Conservation (phyloP, 2,888 invertebrate genomes). For the Ormyrus rosae region DNA sequence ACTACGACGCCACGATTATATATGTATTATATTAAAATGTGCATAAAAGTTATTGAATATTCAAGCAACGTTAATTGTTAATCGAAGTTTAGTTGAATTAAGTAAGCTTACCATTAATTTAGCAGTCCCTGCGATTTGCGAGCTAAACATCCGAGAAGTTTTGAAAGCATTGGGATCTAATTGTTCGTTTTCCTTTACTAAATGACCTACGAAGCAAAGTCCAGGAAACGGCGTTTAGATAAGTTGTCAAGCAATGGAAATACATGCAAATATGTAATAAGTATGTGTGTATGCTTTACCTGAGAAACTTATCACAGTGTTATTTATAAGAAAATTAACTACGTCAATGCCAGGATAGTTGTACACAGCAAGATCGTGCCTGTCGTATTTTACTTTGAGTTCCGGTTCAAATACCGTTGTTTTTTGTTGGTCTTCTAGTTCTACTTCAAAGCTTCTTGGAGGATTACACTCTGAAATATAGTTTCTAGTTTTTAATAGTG, state of each 20-base stretch:
- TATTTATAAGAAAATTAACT: slow-evolving; percentile 58
- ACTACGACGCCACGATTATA: too few relatives aligned
- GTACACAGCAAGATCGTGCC: slow-evolving; percentile 38
- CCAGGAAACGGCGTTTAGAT: too few relatives aligned
- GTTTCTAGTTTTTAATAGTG: background rate
- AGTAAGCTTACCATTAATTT: slow-evolving; percentile 19
- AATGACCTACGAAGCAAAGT: slow-evolving; percentile 7
- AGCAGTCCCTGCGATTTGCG: slow-evolving; percentile 39
- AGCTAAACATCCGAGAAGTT: slow-evolving; percentile 18
- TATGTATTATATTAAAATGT: too few relatives aligned
- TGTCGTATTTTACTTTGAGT: slow-evolving; percentile 37
- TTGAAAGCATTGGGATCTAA: background rate
- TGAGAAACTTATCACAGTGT: slow-evolving; percentile 54
- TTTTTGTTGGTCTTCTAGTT: slow-evolving; percentile 16
- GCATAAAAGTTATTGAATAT: too few relatives aligned
- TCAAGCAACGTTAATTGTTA: background rate
- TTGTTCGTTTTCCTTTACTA: slow-evolving; percentile 22
- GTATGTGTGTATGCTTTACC: slow-evolving; percentile 43
- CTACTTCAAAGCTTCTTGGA: slow-evolving; percentile 25
- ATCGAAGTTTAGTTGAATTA: background rate
- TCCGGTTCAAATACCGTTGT: slow-evolving; percentile 24
- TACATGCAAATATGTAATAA: too few relatives aligned
- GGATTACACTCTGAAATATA: slow-evolving; percentile 26
- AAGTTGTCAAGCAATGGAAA: too few relatives aligned
- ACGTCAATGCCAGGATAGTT: slow-evolving; percentile 44